These are phyloP conservation scores for Argopecten irradians DNA, from an alignment of 1,140 invertebrate species.

Conservation along the genomic window DNA sequence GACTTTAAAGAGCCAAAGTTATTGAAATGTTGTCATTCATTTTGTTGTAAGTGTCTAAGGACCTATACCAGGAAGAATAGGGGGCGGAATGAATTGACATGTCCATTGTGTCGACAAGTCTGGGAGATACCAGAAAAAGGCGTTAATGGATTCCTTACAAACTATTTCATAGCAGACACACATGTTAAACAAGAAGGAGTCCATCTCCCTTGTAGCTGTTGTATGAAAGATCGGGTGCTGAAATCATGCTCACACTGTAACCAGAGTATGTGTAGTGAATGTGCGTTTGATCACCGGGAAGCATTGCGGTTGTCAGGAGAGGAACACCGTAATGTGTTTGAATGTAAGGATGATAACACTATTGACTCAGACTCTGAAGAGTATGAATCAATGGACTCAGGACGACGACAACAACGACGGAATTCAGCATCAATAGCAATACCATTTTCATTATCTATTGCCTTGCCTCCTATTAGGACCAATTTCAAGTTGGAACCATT, in stretches of 20 bases:
- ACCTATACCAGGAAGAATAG: background rate
- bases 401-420: background rate
- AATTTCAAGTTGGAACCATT: background rate
- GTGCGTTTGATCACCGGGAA: background rate
- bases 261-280: background rate
- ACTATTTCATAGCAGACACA: constrained; percentile 4
- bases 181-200: background rate
- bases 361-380: background rate
- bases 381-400: background rate
- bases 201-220: background rate
- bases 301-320: background rate
- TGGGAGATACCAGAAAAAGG: background rate
- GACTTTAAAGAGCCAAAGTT: constrained; percentile 10
- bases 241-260: background rate
- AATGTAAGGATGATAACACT: background rate
- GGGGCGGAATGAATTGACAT: background rate
- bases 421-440: background rate
- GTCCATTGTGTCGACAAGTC: background rate
- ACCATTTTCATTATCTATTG: background rate
- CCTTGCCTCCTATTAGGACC: background rate
- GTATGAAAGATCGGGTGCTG: background rate
- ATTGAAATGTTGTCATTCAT: background rate
- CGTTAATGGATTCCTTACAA: background rate
- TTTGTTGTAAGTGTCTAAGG: constrained; percentile 14
- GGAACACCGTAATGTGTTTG: background rate